phyloP scores from a whole-genome alignment of 2,797 vertebrate genomes.

The Myoxocephalus aenaeus region DNA sequence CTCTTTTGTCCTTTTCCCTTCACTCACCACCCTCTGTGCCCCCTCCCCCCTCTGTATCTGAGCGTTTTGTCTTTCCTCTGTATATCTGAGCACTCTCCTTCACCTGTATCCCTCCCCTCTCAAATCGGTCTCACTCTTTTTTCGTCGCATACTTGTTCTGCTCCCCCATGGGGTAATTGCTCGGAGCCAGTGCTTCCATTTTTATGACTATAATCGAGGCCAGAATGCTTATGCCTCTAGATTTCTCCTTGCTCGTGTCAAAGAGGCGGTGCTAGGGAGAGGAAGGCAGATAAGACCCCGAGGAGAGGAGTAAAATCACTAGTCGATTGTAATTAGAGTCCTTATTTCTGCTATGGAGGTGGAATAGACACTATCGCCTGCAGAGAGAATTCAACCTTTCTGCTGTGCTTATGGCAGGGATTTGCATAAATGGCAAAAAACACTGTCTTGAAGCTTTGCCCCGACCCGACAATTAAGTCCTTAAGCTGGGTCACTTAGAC shows the following conservation, averaged over 20 bases:
- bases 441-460: constrained; percentile 40
- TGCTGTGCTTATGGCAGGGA: constrained; percentile 41
- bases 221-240: constrained; percentile 76
- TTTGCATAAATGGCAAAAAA: constrained; percentile 42
- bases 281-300: constrained; percentile 70
- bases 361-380: constrained; percentile 51
- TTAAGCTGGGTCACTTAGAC: constrained; percentile 51
- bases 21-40: constrained; percentile 27
- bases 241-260: constrained; percentile 78
- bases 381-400: constrained; percentile 63
- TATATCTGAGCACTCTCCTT: constrained; percentile 70
- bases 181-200: constrained; percentile 75
- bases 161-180: constrained; percentile 76
- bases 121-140: constrained; percentile 49
- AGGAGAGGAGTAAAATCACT: constrained; percentile 75
- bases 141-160: constrained; percentile 48
- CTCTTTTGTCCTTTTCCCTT: constrained; percentile 58
- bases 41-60: constrained; percentile 12
- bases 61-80: constrained; percentile 56
- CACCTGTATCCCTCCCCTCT: constrained; percentile 68
- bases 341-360: constrained; percentile 68
- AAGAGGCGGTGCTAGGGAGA: constrained; percentile 56
- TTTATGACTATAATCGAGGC: constrained; percentile 81
- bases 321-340: constrained; percentile 79
- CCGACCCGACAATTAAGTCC: constrained; percentile 53